These are phyloP conservation scores for Atlantisia rogersi DNA, from an alignment of 2,113 vertebrate genomes.

Conservation along the genomic window DNA sequence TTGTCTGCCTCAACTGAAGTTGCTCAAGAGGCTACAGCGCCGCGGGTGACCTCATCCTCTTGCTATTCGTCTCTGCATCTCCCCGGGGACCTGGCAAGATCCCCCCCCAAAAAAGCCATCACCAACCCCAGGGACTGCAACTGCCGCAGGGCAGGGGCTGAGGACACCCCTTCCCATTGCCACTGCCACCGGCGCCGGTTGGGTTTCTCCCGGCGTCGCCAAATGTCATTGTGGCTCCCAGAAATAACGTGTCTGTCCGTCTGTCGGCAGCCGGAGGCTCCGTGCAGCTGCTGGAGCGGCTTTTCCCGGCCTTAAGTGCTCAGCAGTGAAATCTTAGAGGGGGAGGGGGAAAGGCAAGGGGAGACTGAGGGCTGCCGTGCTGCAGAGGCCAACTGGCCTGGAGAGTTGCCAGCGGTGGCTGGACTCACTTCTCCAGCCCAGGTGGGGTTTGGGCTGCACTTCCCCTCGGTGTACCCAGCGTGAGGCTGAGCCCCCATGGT, in stretches of 20 bases:
- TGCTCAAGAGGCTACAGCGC: constrained; percentile 38
- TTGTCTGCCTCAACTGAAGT: neutral
- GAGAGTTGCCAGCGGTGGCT: neutral
- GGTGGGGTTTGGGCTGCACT: neutral
- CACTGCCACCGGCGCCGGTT: neutral
- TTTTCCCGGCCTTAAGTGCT: neutral
- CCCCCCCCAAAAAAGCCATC: neutral
- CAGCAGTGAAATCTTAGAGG: neutral
- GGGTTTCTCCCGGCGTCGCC: neutral
- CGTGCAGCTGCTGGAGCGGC: neutral
- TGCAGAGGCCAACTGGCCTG: neutral
- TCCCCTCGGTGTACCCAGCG: accelerated
- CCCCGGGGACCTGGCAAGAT: neutral
- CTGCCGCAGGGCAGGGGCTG: neutral
- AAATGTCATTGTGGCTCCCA: neutral
- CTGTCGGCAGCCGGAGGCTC: neutral
- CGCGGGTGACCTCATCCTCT: constrained; percentile 1
- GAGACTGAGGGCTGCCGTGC: neutral
- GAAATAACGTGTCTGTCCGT: neutral
- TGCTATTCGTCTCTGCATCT: neutral
- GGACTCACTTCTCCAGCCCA: neutral
- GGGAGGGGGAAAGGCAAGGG: neutral
- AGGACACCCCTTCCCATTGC: neutral
- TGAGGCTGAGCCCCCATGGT: neutral
- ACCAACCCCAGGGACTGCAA: accelerated